Conservation (phyloP, 2,888 invertebrate species). For the Malthinus seriepunctatus region DNA sequence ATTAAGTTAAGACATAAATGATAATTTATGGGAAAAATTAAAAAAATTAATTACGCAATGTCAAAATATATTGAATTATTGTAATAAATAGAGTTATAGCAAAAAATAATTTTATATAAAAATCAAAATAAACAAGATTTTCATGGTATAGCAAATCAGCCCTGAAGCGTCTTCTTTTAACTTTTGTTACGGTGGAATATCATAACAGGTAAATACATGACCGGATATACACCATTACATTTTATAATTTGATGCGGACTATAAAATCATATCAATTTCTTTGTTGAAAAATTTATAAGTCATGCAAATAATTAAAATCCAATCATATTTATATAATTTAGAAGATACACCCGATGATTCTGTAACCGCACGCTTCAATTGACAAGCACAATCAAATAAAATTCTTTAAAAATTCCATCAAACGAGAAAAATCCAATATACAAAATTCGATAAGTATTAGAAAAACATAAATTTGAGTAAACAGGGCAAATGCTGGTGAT, state of each 20-base stretch:
- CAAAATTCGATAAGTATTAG: background rate
- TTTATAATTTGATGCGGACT: slow-evolving; percentile 20
- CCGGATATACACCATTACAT: slow-evolving; percentile 29
- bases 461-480: background rate
- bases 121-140: slow-evolving; percentile 15
- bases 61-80: no score
- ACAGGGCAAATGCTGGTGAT: slow-evolving; percentile 36
- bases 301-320: slow-evolving; percentile 18
- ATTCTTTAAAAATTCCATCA: no score
- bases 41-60: no score
- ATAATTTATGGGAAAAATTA: no score
- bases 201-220: slow-evolving; percentile 31
- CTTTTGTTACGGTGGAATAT: slow-evolving; percentile 28
- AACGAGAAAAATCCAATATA: background rate
- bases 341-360: background rate
- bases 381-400: no score
- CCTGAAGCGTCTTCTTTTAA: slow-evolving; percentile 31
- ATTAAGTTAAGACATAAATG: no score
- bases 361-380: background rate
- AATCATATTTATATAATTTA: slow-evolving; percentile 3
- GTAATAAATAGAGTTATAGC: no score
- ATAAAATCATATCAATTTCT: slow-evolving; percentile 21
- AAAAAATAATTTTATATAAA: background rate
- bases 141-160: slow-evolving; percentile 30
- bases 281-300: slow-evolving; percentile 13